Conservation (phyloP, 2,797 vertebrate species). For the Phoxinus dragarum region DNA sequence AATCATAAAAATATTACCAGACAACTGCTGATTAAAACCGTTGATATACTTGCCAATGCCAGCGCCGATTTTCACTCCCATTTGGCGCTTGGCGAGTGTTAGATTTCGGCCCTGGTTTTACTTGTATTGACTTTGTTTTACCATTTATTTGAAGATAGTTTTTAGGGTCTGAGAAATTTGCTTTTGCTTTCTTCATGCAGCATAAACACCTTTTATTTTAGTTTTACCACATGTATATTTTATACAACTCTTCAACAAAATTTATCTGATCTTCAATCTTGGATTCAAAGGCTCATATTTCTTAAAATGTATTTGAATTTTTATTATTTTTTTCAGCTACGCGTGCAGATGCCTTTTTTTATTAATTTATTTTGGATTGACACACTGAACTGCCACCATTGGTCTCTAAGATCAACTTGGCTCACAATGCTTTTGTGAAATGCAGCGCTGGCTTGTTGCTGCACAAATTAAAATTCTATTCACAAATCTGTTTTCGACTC, state of each 20-base stretch:
- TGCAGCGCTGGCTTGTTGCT: not conserved
- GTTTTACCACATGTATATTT: not conserved
- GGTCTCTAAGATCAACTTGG: not conserved
- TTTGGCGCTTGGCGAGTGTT: too few species aligned
- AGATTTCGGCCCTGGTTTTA: too few species aligned
- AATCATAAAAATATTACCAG: too few species aligned
- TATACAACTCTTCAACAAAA: not conserved
- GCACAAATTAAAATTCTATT: not conserved
- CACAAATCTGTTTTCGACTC: constrained; percentile 1
- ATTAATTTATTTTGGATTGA: not conserved
- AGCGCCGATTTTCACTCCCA: too few species aligned
- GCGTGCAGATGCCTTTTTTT: not conserved
- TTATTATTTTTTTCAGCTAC: not conserved
- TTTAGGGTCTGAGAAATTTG: not conserved
- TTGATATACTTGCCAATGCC: too few species aligned
- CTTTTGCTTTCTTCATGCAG: not conserved
- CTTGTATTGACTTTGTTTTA: not conserved
- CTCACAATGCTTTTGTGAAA: not conserved
- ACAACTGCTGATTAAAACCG: too few species aligned
- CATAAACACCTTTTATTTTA: not conserved
- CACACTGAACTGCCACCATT: not conserved
- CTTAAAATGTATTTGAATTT: not conserved
- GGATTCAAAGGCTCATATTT: not conserved
- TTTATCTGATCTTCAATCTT: not conserved
- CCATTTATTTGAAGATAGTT: constrained; percentile 5